phyloP scores from a whole-genome alignment of 2,797 vertebrate species.

The Mormyrops boulengeri region DNA sequence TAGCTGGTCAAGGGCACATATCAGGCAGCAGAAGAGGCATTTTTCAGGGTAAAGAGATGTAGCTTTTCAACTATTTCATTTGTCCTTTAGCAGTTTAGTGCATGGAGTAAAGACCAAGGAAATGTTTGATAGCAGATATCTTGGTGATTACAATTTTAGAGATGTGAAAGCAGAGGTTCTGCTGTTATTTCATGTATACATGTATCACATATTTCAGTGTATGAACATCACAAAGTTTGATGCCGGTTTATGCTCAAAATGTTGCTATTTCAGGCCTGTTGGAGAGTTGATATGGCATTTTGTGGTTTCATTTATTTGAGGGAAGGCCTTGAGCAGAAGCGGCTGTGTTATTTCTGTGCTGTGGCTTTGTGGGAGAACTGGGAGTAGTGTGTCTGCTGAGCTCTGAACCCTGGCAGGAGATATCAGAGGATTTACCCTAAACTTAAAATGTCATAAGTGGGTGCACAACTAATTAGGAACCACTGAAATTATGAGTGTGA shows the following conservation, averaged over 20 bases:
- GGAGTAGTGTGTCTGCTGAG: neutral
- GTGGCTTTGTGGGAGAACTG: constrained; percentile 26
- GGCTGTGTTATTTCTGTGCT: constrained; percentile 32
- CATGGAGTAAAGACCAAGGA: neutral
- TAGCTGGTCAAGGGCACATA: neutral
- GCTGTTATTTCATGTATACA: neutral
- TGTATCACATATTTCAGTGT: neutral
- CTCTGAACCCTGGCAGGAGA: neutral
- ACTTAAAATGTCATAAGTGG: neutral
- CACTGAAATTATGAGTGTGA: neutral
- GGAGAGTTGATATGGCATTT: constrained; percentile 35
- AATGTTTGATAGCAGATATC: neutral
- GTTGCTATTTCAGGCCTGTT: constrained; percentile 37
- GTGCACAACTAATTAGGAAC: neutral
- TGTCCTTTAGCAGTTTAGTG: neutral
- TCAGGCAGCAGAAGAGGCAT: neutral
- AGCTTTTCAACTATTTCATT: neutral
- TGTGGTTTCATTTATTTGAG: constrained; percentile 29
- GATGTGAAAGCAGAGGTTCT: neutral
- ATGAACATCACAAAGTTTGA: constrained; percentile 7
- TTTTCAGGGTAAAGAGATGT: neutral
- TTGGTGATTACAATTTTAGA: constrained; percentile 7
- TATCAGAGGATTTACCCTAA: neutral
- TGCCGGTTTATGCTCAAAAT: constrained; percentile 37
- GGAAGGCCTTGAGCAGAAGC: constrained; percentile 30